Percentiles rank a stretch among this genome's conserved stretches.
These are phyloP conservation scores for Drosophila algonquin DNA, from an alignment of 2,888 invertebrate genomes.

Conservation along the genomic window DNA sequence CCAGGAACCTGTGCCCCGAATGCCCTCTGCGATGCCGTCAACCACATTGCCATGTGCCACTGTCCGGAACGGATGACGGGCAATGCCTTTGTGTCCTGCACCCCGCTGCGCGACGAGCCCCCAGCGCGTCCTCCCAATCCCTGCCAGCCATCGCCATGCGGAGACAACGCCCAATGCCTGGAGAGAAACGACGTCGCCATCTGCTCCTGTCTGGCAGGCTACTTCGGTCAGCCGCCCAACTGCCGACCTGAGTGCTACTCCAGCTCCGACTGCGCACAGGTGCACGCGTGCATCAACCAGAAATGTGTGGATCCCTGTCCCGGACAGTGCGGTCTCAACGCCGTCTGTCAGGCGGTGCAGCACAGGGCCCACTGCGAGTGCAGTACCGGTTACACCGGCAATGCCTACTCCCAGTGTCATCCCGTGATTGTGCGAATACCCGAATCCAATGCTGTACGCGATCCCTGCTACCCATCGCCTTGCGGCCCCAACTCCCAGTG, in stretches of 20 bases:
- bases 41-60: slow-evolving; percentile 87
- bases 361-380: slow-evolving; percentile 92
- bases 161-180: slow-evolving; percentile 88
- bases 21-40: slow-evolving; percentile 91
- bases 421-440: slow-evolving; percentile 81
- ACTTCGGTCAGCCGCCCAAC: slow-evolving; percentile 88
- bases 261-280: slow-evolving; percentile 89
- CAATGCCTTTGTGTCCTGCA: slow-evolving; percentile 88
- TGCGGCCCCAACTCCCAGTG: slow-evolving; percentile 92
- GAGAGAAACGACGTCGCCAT: slow-evolving; percentile 87
- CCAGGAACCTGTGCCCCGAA: slow-evolving; percentile 91
- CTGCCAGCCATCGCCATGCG: slow-evolving; percentile 89
- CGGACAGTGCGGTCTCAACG: slow-evolving; percentile 89
- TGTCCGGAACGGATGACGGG: slow-evolving; percentile 89
- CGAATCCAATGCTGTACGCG: slow-evolving; percentile 30
- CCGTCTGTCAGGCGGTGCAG: slow-evolving; percentile 89
- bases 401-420: slow-evolving; percentile 88
- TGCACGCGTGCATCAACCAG: slow-evolving; percentile 88
- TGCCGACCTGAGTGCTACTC: slow-evolving; percentile 90
- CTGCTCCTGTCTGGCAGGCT: slow-evolving; percentile 88
- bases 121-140: slow-evolving; percentile 84
- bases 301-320: slow-evolving; percentile 91
- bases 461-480: slow-evolving; percentile 90
- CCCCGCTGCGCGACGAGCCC: slow-evolving; percentile 84
- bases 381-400: slow-evolving; percentile 88